Evolutionary conservation across 2,888 invertebrate species (phyloP).

Genomic region (Heteropelma amictum): DNA sequence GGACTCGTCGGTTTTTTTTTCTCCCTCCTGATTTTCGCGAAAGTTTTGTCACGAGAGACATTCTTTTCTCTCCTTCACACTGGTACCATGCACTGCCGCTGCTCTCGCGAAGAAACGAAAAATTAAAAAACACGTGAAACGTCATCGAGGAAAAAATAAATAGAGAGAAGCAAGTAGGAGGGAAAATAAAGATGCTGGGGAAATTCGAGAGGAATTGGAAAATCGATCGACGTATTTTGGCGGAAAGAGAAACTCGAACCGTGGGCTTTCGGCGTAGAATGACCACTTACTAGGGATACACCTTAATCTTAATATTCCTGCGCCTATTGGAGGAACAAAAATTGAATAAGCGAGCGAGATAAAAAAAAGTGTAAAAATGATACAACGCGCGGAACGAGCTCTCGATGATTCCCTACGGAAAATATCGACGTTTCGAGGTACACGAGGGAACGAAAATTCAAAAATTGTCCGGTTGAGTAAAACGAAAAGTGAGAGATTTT

Average conservation of each 20-base stretch:
- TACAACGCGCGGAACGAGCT: conserved; percentile 8
- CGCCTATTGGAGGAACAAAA: conserved; percentile 54
- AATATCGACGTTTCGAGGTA: conserved; percentile 7
- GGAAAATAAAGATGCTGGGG: background rate
- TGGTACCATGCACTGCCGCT: conserved; percentile 70
- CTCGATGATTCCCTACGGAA: too few relatives aligned
- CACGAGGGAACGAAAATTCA: too few relatives aligned
- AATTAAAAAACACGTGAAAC: background rate
- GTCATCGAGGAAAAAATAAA: background rate
- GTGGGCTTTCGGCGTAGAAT: conserved; percentile 70
- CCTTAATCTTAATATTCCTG: conserved; percentile 64
- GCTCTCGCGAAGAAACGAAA: conserved; percentile 33
- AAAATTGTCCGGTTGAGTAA: too few relatives aligned
- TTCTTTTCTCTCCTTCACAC: conserved; percentile 57
- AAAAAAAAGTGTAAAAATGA: conserved; percentile 10
- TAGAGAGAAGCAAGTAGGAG: background rate
- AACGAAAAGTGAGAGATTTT: too few relatives aligned
- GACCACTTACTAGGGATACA: conserved; percentile 68
- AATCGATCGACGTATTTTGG: too few relatives aligned
- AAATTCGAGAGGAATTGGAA: too few relatives aligned
- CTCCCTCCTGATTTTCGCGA: conserved; percentile 48
- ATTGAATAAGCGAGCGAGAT: background rate
- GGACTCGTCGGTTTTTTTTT: conserved; percentile 5
- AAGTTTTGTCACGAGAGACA: conserved; percentile 50
- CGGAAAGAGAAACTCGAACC: conserved; percentile 68